Conservation (phyloP, 2,888 invertebrate genomes). For the Invenusta paracnida region DNA sequence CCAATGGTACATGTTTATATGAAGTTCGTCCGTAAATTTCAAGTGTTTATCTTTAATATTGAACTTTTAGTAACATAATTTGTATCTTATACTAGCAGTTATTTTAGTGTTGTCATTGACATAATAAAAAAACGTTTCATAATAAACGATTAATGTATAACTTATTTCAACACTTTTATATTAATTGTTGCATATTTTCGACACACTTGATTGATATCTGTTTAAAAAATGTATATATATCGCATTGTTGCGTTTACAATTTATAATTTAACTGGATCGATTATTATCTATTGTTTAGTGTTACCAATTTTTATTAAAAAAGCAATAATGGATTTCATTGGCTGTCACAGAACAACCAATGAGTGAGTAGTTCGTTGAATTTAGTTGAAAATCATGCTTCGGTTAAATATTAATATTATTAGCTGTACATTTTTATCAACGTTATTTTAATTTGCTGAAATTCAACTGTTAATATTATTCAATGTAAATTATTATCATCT, state of each 20-base stretch:
- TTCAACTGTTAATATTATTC: too few relatives aligned
- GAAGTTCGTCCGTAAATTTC: conserved; percentile 19
- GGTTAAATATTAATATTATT: too few relatives aligned
- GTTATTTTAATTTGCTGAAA: too few relatives aligned
- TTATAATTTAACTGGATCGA: background rate
- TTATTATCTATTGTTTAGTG: too few relatives aligned
- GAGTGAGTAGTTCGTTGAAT: too few relatives aligned
- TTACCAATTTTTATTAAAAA: too few relatives aligned
- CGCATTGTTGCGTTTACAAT: background rate
- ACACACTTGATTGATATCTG: background rate
- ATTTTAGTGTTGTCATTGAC: conserved; percentile 26
- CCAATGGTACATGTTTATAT: conserved; percentile 29
- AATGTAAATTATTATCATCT: too few relatives aligned
- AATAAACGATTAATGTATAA: conserved; percentile 13
- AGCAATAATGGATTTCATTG: too few relatives aligned
- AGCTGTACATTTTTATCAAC: too few relatives aligned
- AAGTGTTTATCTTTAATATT: conserved; percentile 22
- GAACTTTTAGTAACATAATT: conserved; percentile 29
- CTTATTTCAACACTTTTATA: conserved; percentile 6
- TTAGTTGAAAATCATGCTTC: too few relatives aligned
- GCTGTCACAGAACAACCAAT: too few relatives aligned
- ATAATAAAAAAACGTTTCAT: conserved; percentile 9
- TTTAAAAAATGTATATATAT: background rate
- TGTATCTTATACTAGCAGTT: conserved; percentile 22
- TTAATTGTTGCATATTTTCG: conserved; percentile 26